Base-by-base conservation (phyloP, 2,888 invertebrate species). In the Hedya salicella region DNA sequence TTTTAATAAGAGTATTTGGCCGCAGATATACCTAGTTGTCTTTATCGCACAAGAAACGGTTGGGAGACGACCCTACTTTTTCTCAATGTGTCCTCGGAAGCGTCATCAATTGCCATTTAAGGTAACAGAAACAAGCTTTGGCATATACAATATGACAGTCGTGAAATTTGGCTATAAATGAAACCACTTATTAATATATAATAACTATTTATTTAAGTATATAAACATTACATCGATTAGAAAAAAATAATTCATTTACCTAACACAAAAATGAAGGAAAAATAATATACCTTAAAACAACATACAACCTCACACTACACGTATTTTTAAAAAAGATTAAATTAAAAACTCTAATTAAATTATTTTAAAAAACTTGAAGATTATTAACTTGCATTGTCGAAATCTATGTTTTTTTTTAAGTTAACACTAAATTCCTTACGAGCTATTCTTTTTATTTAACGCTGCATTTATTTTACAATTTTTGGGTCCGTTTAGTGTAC, bases 171-270 rank as follows among this genome's bases (percentile, higher is more conserved):
- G 40, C 40, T 17, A 30, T 21, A 77, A 90, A 90, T 90, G 82
- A 90, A 90, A 91, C 90, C 60, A 89, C 73, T 72, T 73, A 83
- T 86, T 79, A 90, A 89, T 91, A 91, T 90, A 91, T 91, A 90
- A 91, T 92, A 92, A 92, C 91, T 92, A 92, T 92, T 89, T 91
- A 91, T 90, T 87, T 91, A 91, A 89, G 87, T 91, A 89, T 91
- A 91, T 90, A 91, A 91, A 92, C 91, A 89, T 90, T 89, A 91
- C 90, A 91, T 89, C 81, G 82, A 91, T 86, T 88, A 86, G 89
- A 89, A 91, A 90, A 89, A 89, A 88, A 87, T 86, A 87, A 87
- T 90, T 90, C 83, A 89, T 89, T 91, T 88, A 87, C 83, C 85
- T 88, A 91, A 88, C 78, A 88, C 88, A 83, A 87, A 57, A 86